phyloP scores from a whole-genome alignment of 2,113 vertebrate species.

The Lepisosteus osseus region DNA sequence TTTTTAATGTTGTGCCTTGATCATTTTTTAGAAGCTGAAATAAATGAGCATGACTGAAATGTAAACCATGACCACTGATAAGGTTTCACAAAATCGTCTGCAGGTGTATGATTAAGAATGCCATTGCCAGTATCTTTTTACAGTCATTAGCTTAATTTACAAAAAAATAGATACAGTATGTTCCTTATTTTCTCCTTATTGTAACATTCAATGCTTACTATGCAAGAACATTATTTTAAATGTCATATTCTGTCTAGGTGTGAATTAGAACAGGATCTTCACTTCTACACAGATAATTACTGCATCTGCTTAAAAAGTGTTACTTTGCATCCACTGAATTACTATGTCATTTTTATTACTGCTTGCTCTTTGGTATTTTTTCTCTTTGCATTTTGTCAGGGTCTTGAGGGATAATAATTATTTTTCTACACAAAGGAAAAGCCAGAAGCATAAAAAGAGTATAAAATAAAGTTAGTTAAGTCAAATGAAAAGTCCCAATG shows the following conservation, averaged over 20 bases:
- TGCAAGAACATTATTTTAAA: slow-evolving; percentile 8
- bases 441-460: background rate
- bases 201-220: background rate
- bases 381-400: background rate
- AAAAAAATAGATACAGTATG: too few relatives aligned
- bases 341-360: background rate
- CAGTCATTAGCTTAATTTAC: too few relatives aligned
- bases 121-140: too few relatives aligned
- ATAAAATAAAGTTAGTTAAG: background rate
- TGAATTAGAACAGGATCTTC: slow-evolving; percentile 5
- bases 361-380: background rate
- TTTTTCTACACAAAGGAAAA: background rate
- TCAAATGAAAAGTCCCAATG: background rate
- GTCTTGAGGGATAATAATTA: background rate
- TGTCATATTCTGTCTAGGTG: background rate
- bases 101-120: too few relatives aligned
- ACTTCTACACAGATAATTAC: slow-evolving; percentile 10
- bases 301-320: background rate
- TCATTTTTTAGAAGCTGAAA: too few relatives aligned
- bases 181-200: background rate
- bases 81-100: too few relatives aligned
- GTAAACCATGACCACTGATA: too few relatives aligned
- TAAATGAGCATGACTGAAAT: too few relatives aligned
- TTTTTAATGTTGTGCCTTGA: too few relatives aligned
- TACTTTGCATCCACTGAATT: slow-evolving; percentile 7